Base-by-base conservation (phyloP, 1,140 invertebrate genomes). In the Hyles vespertilio region DNA sequence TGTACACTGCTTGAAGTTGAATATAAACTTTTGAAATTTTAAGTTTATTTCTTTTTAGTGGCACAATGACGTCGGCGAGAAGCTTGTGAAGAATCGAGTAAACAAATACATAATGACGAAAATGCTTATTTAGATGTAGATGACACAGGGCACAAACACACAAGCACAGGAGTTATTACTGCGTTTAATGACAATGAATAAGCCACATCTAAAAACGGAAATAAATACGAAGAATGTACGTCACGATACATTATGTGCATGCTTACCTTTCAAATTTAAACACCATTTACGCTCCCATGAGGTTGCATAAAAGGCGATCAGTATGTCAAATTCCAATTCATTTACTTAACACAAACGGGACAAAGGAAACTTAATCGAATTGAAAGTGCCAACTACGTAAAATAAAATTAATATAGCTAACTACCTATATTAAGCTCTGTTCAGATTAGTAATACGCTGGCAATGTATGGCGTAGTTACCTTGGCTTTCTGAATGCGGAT, bases 401-500 rank as follows among this genome's bases (percentile, higher is more conserved):
- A 82, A 81, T 72, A 83, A 85, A 86, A 80, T 65, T 79, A 84
- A 83, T 81, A 61, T 77, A 75, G 58, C 86, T 84, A 89, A 81
- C 86, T 87, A 89, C 86, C 71, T 79, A 80, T 78, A 77, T 63
- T 81, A 86, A 81, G 81, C 81, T 77, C 56, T 64, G 61, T 76
- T 67, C 36, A 60, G 51, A 51, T 34, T 47, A 33, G n/a, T 34
- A 4, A 32, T 22, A 49, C 50, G 61, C 66, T 52, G 56, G 46
- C 51, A 44, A 56, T 61, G 34, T 22, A 49, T 48, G 52, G 53
- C 32, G 64, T 64, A 57, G 68, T 22, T 91, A 95, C 94, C 94
- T 94, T 94, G 94, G 77, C 94, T 95, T 81, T 95, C 94, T 1
- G 94, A 94, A 83, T 94, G 94, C 3, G 94, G 93, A 83, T 95